Conservation (phyloP, 2,888 invertebrate species). For the Ochropleura plecta region DNA sequence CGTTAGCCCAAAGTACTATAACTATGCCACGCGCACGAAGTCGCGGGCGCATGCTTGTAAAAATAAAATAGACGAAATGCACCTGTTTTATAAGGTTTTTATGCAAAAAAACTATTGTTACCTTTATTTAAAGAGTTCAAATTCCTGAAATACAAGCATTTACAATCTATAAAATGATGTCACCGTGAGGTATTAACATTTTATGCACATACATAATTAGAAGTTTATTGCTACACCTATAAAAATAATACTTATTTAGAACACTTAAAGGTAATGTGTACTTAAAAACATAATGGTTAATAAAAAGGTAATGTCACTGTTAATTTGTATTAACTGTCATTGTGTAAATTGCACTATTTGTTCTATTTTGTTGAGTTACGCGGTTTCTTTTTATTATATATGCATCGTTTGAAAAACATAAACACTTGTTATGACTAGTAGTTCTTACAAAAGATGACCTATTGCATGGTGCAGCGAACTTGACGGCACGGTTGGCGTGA, state of each 20-base stretch:
- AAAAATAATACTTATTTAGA: background rate
- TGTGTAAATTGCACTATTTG: background rate
- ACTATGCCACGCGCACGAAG: too few relatives aligned
- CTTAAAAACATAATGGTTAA: background rate
- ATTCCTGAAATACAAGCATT: background rate
- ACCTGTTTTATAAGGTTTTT: background rate
- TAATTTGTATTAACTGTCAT: background rate
- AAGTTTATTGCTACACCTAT: background rate
- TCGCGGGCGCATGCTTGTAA: too few relatives aligned
- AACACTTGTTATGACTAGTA: background rate
- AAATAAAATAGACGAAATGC: background rate
- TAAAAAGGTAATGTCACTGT: background rate
- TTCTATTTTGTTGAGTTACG: conserved; percentile 7
- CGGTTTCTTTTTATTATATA: background rate
- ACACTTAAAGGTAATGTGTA: background rate
- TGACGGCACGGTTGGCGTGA: too few relatives aligned
- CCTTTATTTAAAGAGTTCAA: too few relatives aligned
- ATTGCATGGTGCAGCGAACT: background rate
- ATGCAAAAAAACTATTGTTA: too few relatives aligned
- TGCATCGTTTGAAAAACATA: background rate
- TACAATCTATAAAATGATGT: background rate
- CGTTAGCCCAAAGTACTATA: too few relatives aligned
- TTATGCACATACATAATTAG: background rate
- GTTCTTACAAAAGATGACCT: background rate
- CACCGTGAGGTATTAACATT: background rate